A percentile compares a stretch with the other conserved stretches of the same genome.
Evolutionary conservation across 1,140 invertebrate genomes (phyloP).

Genomic region (Lethocerus indicus): DNA sequence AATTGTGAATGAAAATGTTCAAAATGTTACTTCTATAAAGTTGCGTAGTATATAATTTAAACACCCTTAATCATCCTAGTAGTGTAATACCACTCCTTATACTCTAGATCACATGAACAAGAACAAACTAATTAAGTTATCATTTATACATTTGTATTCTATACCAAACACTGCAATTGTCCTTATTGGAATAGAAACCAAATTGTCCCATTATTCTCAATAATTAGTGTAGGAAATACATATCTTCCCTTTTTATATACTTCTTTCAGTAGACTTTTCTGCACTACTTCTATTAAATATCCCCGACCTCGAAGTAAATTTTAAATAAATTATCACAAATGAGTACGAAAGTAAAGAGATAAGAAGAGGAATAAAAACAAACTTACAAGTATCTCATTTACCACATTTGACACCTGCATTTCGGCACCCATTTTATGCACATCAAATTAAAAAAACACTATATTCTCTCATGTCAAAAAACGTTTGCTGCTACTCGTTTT

Average conservation of each 20-base stretch:
- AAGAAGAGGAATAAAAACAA: constrained; percentile 10
- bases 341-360: background rate
- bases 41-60: background rate
- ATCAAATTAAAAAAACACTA: too few species aligned
- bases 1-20: background rate
- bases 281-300: background rate
- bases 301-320: background rate
- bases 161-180: too few species aligned
- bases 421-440: constrained; percentile 15
- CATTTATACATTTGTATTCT: too few species aligned
- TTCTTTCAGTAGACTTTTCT: background rate
- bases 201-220: too few species aligned
- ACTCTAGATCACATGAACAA: too few species aligned
- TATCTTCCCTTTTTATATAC: background rate
- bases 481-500: too few species aligned
- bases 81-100: too few species aligned
- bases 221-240: background rate
- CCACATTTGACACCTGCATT: constrained; percentile 36
- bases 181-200: too few species aligned
- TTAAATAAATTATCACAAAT: constrained; percentile 2
- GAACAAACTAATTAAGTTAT: too few species aligned
- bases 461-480: too few species aligned
- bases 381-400: constrained; percentile 48
- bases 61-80: background rate
- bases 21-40: background rate